phyloP scores from a whole-genome alignment of 2,113 vertebrate species.

The Centropristis striata region DNA sequence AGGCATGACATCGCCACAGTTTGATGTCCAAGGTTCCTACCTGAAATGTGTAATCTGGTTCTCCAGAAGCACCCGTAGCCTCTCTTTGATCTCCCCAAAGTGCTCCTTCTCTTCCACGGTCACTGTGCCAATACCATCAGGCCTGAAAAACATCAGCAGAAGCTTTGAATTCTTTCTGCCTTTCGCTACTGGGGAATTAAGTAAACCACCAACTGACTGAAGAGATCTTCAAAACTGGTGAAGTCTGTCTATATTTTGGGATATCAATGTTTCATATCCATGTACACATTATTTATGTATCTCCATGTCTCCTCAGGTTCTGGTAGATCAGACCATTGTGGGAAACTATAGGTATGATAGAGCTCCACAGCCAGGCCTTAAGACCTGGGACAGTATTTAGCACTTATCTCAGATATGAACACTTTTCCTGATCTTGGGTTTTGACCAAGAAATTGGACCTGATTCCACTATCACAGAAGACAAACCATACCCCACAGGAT shows the following conservation, averaged over 20 bases:
- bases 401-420: background rate
- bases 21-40: conserved; percentile 78
- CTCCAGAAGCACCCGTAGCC: conserved; percentile 95
- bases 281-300: background rate
- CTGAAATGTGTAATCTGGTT: conserved; percentile 99
- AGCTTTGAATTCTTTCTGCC: background rate
- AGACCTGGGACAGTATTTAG: background rate
- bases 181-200: background rate
- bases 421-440: background rate
- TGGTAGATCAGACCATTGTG: too few species aligned
- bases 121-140: conserved; percentile 98
- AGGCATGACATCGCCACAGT: too few species aligned
- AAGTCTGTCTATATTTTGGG: background rate
- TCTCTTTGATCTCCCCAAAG: conserved; percentile 98
- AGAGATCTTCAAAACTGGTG: background rate
- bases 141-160: conserved; percentile 83
- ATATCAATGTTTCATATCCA: background rate
- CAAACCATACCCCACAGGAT: background rate
- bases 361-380: background rate
- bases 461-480: background rate
- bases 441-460: background rate
- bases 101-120: conserved; percentile 96
- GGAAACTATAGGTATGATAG: background rate
- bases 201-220: background rate
- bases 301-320: background rate